Base-by-base conservation (phyloP, 1,140 invertebrate species). In the Drosophila bifasciata region DNA sequence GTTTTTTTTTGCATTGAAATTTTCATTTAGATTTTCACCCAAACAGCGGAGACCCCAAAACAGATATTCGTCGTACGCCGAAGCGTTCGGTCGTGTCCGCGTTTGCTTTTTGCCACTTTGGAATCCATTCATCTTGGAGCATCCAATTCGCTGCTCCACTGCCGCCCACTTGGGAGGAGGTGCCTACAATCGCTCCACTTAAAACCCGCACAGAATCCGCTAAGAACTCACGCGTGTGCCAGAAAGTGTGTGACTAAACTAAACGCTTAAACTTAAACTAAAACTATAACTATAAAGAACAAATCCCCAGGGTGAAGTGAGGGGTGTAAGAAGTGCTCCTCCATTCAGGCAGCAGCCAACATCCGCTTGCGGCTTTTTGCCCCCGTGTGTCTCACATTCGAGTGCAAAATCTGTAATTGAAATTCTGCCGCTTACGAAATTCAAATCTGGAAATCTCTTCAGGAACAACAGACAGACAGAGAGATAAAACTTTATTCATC, bases 331-430 rank as follows among this genome's bases (percentile, higher is more conserved):
- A 48, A 41, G 63, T 46, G 53, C 28, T 50, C 46, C 46, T 15
- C 23, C 19, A 41, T 53, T 16, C 15, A 16, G 46, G 41, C 16
- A 13, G 23, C 17, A 51, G 40, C 40, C 49, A 40, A 46, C 62
- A 39, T 69, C 49, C 49, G 21, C 46, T 23, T 50, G 53, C 44
- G 71, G 40, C 48, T 23, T n/a, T n/a, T n/a, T n/a, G n/a, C n/a
- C 25, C 19, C 19, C 32, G 55, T 45, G 55, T n/a, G n/a, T n/a
- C n/a, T 21, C 41, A 21, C 43, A 25, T 62, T 64, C 64, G 55
- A 56, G 81, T 86, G 77, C 81, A 85, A 77, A 85, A 85, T 85
- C 74, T 86, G 81, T 70, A 71, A 85, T 85, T 86, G 68, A 85
- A 88, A 85, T 85, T 69, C 56, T 23, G 61, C 60, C 61, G 70